phyloP scores from a whole-genome alignment of 2,113 vertebrate species.

The Neogobius melanostomus region DNA sequence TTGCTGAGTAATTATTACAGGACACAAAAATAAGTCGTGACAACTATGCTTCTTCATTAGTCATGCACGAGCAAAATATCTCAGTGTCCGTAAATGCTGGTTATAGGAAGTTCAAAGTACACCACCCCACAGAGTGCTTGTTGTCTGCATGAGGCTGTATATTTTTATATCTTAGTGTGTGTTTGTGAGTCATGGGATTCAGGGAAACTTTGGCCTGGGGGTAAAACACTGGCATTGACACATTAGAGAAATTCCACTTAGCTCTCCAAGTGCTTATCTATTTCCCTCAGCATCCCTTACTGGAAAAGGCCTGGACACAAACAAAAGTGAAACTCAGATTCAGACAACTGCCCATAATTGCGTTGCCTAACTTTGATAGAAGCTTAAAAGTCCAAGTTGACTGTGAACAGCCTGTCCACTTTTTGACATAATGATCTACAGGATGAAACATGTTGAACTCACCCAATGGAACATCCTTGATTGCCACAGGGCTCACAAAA shows the following conservation, averaged over 20 bases:
- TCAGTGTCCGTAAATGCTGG: neutral
- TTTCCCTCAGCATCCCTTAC: conserved; percentile 55
- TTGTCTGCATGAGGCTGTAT: conserved; percentile 1
- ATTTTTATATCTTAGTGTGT: conserved; percentile 18
- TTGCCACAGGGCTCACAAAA: conserved; percentile 40
- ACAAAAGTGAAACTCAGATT: conserved; percentile 53
- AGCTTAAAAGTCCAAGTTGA: conserved; percentile 37
- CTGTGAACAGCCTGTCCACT: neutral
- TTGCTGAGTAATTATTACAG: conserved; percentile 54
- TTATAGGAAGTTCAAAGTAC: conserved; percentile 21
- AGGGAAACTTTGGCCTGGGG: conserved; percentile 65
- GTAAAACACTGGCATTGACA: conserved; percentile 63
- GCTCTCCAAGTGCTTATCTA: conserved; percentile 27
- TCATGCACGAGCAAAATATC: neutral
- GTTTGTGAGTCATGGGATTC: conserved; percentile 72
- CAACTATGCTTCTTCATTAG: conserved; percentile 10
- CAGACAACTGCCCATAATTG: conserved; percentile 29
- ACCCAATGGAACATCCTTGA: conserved; percentile 40
- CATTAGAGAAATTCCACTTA: conserved; percentile 68
- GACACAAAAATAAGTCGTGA: conserved; percentile 20
- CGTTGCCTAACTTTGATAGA: conserved; percentile 31
- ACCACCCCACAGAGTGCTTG: neutral
- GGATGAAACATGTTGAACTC: conserved; percentile 45
- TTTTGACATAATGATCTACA: conserved; percentile 27
- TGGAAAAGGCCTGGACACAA: conserved; percentile 48